A percentile compares a stretch with the other conserved stretches of the same genome.
Conservation (phyloP, 2,888 invertebrate genomes). For the Apocheima hispidaria region DNA sequence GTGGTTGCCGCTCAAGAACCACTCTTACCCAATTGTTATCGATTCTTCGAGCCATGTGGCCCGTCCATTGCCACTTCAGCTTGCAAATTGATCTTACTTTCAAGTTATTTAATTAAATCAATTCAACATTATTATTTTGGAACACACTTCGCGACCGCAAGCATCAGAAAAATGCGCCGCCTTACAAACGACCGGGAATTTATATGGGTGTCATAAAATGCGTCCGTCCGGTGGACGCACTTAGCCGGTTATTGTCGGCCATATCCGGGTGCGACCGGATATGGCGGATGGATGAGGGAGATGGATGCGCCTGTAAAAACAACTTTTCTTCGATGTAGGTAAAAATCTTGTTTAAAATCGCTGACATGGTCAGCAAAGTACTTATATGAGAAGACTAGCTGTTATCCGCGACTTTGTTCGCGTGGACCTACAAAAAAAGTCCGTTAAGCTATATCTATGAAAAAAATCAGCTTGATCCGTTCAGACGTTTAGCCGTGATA, state of each 20-base stretch:
- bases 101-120: not conserved
- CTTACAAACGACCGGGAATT: slow-evolving; percentile 42
- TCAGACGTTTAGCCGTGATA: no score
- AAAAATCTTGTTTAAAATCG: not conserved
- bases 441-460: no score
- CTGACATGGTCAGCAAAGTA: not conserved
- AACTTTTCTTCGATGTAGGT: not conserved
- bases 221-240: slow-evolving; percentile 47
- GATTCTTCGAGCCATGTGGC: no score
- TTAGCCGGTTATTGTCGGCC: slow-evolving; percentile 47
- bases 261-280: slow-evolving; percentile 46
- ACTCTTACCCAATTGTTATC: no score
- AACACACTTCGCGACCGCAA: slow-evolving; percentile 1
- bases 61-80: no score
- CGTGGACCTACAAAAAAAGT: no score
- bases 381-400: no score
- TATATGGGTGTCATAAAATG: slow-evolving; percentile 45
- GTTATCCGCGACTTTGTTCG: no score
- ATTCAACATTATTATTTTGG: not conserved
- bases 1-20: no score
- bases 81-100: not conserved
- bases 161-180: slow-evolving; percentile 30
- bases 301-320: slow-evolving; percentile 17
- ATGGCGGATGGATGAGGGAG: slow-evolving; percentile 31
- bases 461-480: no score